phyloP scores from a whole-genome alignment of 2,113 vertebrate species.

The Hylia prasina region DNA sequence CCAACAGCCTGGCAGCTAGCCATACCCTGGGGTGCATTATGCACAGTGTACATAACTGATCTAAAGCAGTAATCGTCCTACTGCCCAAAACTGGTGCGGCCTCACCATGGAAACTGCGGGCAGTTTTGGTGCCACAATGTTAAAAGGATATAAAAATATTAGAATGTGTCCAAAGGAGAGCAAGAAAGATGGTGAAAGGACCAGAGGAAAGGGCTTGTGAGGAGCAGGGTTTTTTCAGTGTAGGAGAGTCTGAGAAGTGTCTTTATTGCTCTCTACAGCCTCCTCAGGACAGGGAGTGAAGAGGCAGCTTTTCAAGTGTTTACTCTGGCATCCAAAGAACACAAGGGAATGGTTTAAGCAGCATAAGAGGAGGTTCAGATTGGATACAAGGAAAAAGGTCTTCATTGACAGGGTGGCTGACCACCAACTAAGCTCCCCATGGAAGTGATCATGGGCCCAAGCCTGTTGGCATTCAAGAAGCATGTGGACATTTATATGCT shows the following conservation, averaged over 20 bases:
- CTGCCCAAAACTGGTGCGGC: background rate
- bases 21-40: background rate
- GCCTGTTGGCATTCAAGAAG: background rate
- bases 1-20: background rate
- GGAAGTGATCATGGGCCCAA: background rate
- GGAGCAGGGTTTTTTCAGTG: background rate
- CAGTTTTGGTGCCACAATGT: background rate
- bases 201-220: background rate
- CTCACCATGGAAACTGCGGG: background rate
- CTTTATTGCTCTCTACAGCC: background rate
- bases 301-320: background rate
- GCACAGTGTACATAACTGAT: no score
- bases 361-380: background rate
- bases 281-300: background rate
- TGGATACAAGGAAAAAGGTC: background rate
- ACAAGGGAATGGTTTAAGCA: rapidly evolving
- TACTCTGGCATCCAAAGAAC: background rate
- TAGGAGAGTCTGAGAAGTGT: background rate
- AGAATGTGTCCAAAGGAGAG: background rate
- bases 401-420: background rate
- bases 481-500: background rate
- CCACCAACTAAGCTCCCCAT: background rate
- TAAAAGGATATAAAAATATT: background rate
- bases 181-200: background rate
- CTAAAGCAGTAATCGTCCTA: background rate